These are phyloP conservation scores for Ricordea florida DNA, from an alignment of 92 coral and sea anemone species.

Conservation along the genomic window DNA sequence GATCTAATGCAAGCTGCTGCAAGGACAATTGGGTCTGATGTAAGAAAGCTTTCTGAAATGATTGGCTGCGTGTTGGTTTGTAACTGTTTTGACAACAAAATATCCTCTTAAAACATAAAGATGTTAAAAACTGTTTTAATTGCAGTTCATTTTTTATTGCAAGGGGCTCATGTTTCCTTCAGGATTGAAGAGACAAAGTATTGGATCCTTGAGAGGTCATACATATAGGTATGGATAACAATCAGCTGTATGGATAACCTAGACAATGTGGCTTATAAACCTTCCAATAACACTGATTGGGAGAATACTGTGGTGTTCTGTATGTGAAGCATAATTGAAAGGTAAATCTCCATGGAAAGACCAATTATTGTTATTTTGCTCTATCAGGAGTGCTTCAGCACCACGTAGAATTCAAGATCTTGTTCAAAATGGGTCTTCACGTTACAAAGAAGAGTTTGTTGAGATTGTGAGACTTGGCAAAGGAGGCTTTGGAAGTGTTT, in stretches of 20 bases:
- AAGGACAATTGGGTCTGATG: constrained; percentile 73
- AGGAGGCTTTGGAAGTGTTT: constrained; percentile 99
- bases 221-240: neutral
- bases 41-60: constrained; percentile 1
- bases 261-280: neutral
- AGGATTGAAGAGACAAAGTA: neutral
- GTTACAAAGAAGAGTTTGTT: constrained; percentile 93
- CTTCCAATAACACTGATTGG: too few species aligned
- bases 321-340: neutral
- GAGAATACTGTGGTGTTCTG: neutral
- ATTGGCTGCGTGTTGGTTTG: neutral
- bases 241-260: neutral
- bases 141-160: neutral
- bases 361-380: neutral
- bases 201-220: neutral
- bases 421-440: constrained; percentile 74
- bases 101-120: too few species aligned
- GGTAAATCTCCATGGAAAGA: neutral
- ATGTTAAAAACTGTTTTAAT: neutral
- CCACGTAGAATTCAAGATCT: constrained; percentile 54
- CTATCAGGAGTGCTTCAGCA: constrained; percentile 10
- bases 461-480: constrained; percentile 85
- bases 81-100: too few species aligned
- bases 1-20: constrained; percentile 93
- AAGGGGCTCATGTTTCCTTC: constrained; percentile 16